phyloP scores from a whole-genome alignment of 2,113 vertebrate genomes.

The Anolis carolinensis region DNA sequence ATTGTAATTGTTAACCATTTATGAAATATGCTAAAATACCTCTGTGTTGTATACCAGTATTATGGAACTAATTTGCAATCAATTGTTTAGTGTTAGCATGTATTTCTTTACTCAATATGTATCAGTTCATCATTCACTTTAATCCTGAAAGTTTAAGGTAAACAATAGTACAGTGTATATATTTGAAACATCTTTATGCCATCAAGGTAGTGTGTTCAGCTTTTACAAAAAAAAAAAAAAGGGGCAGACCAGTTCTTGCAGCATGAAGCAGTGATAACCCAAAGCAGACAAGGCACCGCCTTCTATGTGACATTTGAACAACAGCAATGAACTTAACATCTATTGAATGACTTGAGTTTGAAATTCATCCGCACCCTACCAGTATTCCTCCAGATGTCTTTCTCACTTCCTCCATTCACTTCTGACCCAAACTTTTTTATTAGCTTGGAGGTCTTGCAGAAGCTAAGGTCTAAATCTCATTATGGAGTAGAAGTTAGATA shows the following conservation, averaged over 20 bases:
- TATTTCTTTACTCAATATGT: not conserved
- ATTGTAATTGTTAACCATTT: constrained; percentile 13
- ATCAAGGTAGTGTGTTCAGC: not conserved
- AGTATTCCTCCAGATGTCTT: not conserved
- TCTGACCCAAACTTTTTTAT: not conserved
- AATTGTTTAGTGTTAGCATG: not conserved
- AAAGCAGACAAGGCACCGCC: too few species aligned
- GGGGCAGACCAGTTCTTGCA: not conserved
- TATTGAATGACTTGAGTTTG: not conserved
- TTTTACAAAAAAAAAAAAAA: not conserved
- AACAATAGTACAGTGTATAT: not conserved
- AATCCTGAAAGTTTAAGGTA: not conserved
- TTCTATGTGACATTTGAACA: not conserved
- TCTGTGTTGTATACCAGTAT: not conserved
- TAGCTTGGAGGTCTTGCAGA: not conserved
- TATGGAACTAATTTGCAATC: constrained; percentile 1
- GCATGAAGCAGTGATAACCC: not conserved
- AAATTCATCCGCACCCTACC: not conserved
- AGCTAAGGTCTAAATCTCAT: not conserved
- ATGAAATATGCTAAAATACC: not conserved
- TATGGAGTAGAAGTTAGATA: not conserved
- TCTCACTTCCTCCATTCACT: not conserved
- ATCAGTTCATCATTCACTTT: not conserved
- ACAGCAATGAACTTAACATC: not conserved
- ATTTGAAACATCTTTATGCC: not conserved